A percentile compares a stretch with the other conserved stretches of the same genome.
Evolutionary conservation across 2,888 invertebrate genomes (phyloP).

Genomic region (Cheilosia urbana): DNA sequence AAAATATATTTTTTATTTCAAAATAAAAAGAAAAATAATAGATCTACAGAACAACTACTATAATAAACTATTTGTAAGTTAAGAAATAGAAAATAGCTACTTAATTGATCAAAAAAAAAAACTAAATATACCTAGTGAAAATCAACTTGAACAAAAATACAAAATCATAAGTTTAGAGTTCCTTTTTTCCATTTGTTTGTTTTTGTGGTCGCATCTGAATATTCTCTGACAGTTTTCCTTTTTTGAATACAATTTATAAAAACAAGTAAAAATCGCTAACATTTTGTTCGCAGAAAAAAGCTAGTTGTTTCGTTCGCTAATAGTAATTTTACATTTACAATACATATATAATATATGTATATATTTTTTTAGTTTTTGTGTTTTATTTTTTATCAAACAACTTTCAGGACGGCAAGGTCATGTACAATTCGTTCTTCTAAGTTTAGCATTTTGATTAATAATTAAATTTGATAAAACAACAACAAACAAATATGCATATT

Average conservation of each 20-base stretch:
- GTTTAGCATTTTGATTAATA: conserved; percentile 52
- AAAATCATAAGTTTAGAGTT: conserved; percentile 6
- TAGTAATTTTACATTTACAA: conserved; percentile 37
- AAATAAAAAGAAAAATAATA: conserved; percentile 15
- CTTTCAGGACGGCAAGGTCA: conserved; percentile 68
- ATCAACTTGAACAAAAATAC: neutral
- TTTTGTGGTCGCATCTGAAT: conserved; percentile 72
- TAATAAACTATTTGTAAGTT: conserved; percentile 56
- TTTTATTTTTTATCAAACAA: conserved; percentile 41
- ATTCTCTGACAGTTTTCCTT: conserved; percentile 38
- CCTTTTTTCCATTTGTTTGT: conserved; percentile 57
- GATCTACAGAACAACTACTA: conserved; percentile 37
- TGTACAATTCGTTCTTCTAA: conserved; percentile 63
- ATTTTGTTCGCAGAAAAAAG: neutral
- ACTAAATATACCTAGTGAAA: conserved; percentile 43
- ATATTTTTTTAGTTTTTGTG: conserved; percentile 6
- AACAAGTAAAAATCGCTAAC: neutral
- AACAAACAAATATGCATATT: conserved; percentile 39
- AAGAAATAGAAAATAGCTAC: conserved; percentile 47
- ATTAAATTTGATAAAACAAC: conserved; percentile 30
- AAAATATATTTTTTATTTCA: conserved; percentile 21
- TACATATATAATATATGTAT: neutral
- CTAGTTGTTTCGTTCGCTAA: conserved; percentile 65
- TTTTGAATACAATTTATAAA: neutral
- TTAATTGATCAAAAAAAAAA: conserved; percentile 40